These are phyloP conservation scores for Heliconius himera DNA, from an alignment of 1,140 invertebrate species.

Conservation along the genomic window DNA sequence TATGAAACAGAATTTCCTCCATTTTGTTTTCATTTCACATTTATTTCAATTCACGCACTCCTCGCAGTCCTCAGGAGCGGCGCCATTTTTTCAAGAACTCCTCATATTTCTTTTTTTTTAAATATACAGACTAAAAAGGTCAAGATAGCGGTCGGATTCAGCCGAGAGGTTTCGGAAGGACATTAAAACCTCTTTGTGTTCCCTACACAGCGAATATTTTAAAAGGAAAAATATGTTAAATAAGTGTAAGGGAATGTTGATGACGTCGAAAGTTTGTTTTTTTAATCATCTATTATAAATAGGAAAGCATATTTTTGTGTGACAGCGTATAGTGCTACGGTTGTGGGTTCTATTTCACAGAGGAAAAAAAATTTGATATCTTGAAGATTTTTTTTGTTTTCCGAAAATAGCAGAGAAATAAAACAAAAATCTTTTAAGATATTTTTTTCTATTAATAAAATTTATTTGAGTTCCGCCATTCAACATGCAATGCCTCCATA, in stretches of 20 bases:
- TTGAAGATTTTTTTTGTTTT: no score
- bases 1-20: neutral
- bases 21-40: conserved; percentile 9
- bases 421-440: no score
- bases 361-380: no score
- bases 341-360: no score
- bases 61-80: conserved; percentile 28
- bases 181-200: conserved; percentile 43
- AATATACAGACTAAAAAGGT: conserved; percentile 57
- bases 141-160: conserved; percentile 48
- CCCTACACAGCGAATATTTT: conserved; percentile 21
- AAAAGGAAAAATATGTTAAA: conserved; percentile 18
- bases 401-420: no score
- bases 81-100: conserved; percentile 50
- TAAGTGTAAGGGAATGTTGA: conserved; percentile 9
- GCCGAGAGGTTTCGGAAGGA: conserved; percentile 39
- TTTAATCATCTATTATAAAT: neutral
- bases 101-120: conserved; percentile 55
- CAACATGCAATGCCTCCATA: no score
- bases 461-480: no score
- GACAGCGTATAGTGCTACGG: no score
- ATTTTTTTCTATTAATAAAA: no score
- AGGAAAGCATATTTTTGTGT: no score
- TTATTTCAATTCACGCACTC: conserved; percentile 27
- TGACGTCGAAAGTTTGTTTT: neutral